Percentiles rank a stretch among this genome's conserved stretches.
phyloP scores from a whole-genome alignment of 2,888 invertebrate genomes.

The Mellilla xanthometata region DNA sequence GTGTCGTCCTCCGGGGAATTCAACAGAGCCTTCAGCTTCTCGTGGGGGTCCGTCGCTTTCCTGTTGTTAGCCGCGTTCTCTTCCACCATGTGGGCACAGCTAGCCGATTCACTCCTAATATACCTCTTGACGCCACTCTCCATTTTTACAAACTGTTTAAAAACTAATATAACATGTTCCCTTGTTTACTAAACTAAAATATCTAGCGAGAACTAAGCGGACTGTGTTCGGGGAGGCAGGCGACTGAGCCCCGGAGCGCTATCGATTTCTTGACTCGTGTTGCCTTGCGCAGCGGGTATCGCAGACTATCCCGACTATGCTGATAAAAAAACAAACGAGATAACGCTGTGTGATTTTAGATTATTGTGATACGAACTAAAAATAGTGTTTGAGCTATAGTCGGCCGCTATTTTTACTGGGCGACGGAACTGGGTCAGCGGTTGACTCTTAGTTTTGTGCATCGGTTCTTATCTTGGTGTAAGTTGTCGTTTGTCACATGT shows the following conservation, averaged over 20 bases:
- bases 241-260: constrained; percentile 47
- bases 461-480: constrained; percentile 44
- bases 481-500: constrained; percentile 32
- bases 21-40: constrained; percentile 70
- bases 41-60: constrained; percentile 71
- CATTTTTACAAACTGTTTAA: constrained; percentile 48
- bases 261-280: constrained; percentile 47
- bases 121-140: constrained; percentile 71
- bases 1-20: constrained; percentile 73
- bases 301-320: constrained; percentile 28
- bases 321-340: constrained; percentile 41
- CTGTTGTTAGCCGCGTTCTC: constrained; percentile 64
- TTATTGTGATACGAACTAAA: constrained; percentile 74
- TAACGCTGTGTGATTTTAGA: constrained; percentile 63
- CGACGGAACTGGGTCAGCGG: constrained; percentile 73
- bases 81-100: constrained; percentile 77
- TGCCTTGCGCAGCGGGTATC: constrained; percentile 57
- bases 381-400: constrained; percentile 81
- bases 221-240: constrained; percentile 56
- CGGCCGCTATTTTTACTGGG: constrained; percentile 75
- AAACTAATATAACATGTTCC: constrained; percentile 68
- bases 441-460: constrained; percentile 52
- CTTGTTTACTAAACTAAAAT: constrained; percentile 77
- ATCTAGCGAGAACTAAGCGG: constrained; percentile 65
- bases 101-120: constrained; percentile 74